These are phyloP conservation scores for Campylomormyrus tamandua DNA, from an alignment of 2,113 vertebrate species.

Conservation along the genomic window DNA sequence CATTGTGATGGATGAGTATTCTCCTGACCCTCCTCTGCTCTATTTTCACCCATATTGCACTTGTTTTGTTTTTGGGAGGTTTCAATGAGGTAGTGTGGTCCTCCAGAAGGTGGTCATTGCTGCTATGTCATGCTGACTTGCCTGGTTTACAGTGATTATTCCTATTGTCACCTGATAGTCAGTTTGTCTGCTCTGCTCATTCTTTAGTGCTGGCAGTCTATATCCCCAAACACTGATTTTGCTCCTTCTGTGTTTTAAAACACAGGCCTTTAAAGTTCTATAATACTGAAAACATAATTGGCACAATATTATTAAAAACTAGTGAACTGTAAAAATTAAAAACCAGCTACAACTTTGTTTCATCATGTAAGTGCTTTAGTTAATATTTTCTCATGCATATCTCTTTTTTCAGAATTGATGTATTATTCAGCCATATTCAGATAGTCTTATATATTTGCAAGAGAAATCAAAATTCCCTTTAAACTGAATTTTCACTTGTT, in stretches of 20 bases:
- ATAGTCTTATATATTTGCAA: neutral
- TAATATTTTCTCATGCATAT: neutral
- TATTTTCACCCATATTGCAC: conserved; percentile 43
- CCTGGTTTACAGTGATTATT: neutral
- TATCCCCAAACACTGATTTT: conserved; percentile 59
- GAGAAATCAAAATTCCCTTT: neutral
- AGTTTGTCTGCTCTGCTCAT: conserved; percentile 30
- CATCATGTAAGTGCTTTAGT: neutral
- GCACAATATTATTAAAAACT: conserved; percentile 33
- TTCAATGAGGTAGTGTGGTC: conserved; percentile 37
- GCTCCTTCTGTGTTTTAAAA: conserved; percentile 56
- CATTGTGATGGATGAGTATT: conserved; percentile 41
- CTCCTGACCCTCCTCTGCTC: conserved; percentile 44
- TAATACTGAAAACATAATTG: conserved; percentile 63
- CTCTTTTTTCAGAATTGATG: neutral
- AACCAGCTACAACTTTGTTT: neutral
- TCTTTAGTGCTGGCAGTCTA: conserved; percentile 37
- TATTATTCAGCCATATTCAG: neutral
- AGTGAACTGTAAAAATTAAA: neutral
- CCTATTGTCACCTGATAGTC: conserved; percentile 18
- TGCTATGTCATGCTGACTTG: conserved; percentile 37
- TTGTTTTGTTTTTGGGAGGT: conserved; percentile 43
- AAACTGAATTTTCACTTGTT: neutral
- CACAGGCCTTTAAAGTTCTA: conserved; percentile 56
- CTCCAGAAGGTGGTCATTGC: conserved; percentile 33